Evolutionary conservation across 1,140 invertebrate species (phyloP).

Genomic region (Sinella curviseta): DNA sequence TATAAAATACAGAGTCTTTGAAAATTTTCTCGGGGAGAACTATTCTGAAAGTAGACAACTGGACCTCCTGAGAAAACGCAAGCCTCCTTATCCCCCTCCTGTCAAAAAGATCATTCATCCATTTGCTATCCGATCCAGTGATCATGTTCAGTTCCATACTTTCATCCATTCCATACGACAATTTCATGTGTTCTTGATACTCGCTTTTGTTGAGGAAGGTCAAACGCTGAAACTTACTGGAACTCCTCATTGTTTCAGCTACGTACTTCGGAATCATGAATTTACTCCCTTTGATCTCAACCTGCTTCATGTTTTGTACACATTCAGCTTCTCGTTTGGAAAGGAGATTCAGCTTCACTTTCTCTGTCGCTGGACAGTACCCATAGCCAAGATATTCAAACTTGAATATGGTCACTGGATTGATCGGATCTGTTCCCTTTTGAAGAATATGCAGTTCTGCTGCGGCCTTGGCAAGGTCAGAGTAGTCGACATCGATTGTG

Average conservation of each 20-base stretch:
- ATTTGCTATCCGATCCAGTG: neutral
- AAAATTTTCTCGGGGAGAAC: neutral
- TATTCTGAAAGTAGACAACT: neutral
- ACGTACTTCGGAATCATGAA: neutral
- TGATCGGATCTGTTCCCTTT: too few species aligned
- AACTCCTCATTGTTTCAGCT: neutral
- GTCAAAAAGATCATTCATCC: neutral
- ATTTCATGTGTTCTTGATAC: neutral
- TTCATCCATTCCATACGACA: neutral
- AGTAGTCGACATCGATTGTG: too few species aligned
- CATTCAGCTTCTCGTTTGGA: neutral
- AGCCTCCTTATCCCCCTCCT: neutral
- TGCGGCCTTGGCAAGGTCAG: too few species aligned
- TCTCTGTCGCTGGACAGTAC: neutral
- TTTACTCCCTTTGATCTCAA: neutral
- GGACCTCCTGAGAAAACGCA: neutral
- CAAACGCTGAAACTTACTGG: neutral
- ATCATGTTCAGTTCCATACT: neutral
- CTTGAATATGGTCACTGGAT: too few species aligned
- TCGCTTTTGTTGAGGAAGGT: neutral
- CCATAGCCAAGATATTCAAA: neutral
- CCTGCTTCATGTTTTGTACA: neutral
- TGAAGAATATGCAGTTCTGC: too few species aligned
- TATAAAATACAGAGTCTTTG: neutral
- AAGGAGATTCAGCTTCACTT: neutral